Conservation (phyloP, 2,888 invertebrate genomes). For the Brachylomia viminalis region DNA sequence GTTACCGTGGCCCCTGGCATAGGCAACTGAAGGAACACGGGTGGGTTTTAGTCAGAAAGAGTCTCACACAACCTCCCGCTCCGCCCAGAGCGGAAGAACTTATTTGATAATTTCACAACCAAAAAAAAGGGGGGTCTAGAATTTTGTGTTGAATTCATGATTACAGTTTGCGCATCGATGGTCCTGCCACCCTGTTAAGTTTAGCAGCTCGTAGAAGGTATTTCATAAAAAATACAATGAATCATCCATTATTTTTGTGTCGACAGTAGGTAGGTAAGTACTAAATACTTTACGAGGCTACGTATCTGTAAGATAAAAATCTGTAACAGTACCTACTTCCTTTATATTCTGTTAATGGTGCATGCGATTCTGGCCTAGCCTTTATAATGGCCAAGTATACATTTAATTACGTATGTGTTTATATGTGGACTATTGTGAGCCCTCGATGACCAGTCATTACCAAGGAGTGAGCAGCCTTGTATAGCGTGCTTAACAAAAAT, state of each 20-base stretch:
- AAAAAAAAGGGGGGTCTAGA: too few species aligned
- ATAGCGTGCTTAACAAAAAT: conserved; percentile 7
- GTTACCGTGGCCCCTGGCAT: too few species aligned
- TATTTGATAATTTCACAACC: too few species aligned
- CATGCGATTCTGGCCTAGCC: neutral
- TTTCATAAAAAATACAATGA: neutral
- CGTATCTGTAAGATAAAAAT: neutral
- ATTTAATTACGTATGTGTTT: conserved; percentile 20
- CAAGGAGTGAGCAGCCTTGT: conserved; percentile 14
- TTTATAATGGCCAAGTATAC: conserved; percentile 20
- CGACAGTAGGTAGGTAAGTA: too few species aligned
- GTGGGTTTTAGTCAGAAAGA: too few species aligned
- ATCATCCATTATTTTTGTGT: neutral
- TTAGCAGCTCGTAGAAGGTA: neutral
- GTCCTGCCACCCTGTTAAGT: too few species aligned
- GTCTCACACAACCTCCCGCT: too few species aligned
- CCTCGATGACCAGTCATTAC: conserved; percentile 48
- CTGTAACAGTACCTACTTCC: neutral
- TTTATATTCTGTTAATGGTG: conserved; percentile 6
- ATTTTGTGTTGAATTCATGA: too few species aligned
- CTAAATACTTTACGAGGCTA: neutral
- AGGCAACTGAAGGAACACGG: too few species aligned
- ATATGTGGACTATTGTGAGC: conserved; percentile 19
- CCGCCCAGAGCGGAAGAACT: too few species aligned
- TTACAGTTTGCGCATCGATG: too few species aligned